Evolutionary conservation across 1,140 invertebrate genomes (phyloP), one percentile per base, ranked within the genome.

Genomic region (Drosophila chauvacae): DNA sequence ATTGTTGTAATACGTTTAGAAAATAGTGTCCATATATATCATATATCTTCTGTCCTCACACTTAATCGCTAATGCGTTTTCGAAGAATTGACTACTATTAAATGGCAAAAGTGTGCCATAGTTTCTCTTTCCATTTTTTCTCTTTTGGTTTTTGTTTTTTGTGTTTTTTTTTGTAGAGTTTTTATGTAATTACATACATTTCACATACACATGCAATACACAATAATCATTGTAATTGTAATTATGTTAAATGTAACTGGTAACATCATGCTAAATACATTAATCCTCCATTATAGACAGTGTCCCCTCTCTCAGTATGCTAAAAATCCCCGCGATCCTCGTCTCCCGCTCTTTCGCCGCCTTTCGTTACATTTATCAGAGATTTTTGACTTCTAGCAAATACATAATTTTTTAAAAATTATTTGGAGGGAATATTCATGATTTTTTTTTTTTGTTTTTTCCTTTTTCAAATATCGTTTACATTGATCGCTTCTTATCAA

Each of bases 361-460:
- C 33, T 63, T 81, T 44, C 57, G 78, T 81, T 73, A 76, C 73
- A 74, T 55, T 75, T 88, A 78, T 81, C 80, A 88, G 80, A 88
- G 84, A 87, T 80, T 81, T 84, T 81, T 84, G 77, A 77, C 77
- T 60, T 68, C 57, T 81, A 79, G 77, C 85, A 75, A 77, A 85
- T 88, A 81, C 73, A 80, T 90, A 90, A 90, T 91, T 88, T 91
- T 88, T 91, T 82, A 76, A 86, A 90, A 91, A 90, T 91, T 91
- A 91, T 91, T 90, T 91, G 90, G 90, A 91, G 90, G 90, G 90
- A 91, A 91, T 91, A 91, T 91, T 91, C 85, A 91, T 91, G 90
- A 91, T 72, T 72, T 72, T 53, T 72, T 72, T 53, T 65, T 55
- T 42, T 48, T 42, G 6, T 88, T 66, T 91, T 88, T 76, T 71